Evolutionary conservation across 1,140 invertebrate genomes (phyloP).

Genomic region (Drosophila oshimai): DNA sequence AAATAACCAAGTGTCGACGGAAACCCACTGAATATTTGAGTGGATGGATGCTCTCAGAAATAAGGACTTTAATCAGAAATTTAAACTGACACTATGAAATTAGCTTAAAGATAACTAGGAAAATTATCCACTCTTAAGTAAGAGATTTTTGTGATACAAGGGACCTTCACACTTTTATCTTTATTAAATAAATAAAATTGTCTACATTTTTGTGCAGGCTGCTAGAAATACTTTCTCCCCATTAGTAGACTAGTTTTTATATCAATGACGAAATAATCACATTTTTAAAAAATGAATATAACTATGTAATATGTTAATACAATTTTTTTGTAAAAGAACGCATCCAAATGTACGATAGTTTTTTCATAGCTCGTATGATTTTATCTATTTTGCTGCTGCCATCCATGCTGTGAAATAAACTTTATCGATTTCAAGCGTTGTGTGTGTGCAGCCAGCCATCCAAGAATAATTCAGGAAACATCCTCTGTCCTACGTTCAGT

Average conservation of each 20-base stretch:
- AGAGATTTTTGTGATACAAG: too few species aligned
- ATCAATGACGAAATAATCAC: too few species aligned
- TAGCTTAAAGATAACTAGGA: too few species aligned
- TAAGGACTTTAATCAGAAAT: neutral
- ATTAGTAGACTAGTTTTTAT: too few species aligned
- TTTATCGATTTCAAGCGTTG: conserved; percentile 25
- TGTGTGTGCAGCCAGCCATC: conserved; percentile 13
- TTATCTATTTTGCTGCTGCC: neutral
- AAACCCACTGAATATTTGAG: neutral
- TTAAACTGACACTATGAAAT: too few species aligned
- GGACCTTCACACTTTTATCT: too few species aligned
- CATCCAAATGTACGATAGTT: neutral
- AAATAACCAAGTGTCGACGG: neutral
- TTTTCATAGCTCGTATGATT: neutral
- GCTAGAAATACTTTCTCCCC: too few species aligned
- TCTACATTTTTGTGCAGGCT: too few species aligned
- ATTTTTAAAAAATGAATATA: too few species aligned
- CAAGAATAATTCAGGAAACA: conserved; percentile 25
- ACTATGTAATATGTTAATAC: too few species aligned
- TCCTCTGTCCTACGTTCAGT: conserved; percentile 19
- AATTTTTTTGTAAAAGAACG: neutral
- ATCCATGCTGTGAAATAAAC: neutral
- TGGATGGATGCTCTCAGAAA: neutral
- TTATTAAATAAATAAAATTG: too few species aligned
- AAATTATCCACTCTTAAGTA: too few species aligned